Evolutionary conservation across 2,797 vertebrate genomes (phyloP), one percentile per base, ranked within the genome.

Genomic region (Rhynchonycteris naso): DNA sequence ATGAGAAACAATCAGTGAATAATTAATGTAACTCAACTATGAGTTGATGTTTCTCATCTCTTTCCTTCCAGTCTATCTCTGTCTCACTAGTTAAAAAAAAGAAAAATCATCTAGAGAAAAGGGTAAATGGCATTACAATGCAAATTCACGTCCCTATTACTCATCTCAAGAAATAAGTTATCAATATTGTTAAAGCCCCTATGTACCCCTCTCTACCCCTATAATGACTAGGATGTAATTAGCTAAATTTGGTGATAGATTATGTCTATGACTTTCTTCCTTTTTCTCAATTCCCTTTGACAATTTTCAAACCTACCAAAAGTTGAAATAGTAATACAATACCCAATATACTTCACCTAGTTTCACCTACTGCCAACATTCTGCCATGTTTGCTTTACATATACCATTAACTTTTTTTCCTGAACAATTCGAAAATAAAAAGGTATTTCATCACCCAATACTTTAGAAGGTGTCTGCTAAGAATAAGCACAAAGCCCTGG

Each of bases 231-330:
- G 14, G 8, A 12, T 12, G 47, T 65, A 72, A 87, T 56, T 87
- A 65, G 38, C 63, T 87, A 65, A 63, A 87, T 74, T 52, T 90
- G 54, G 75, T 21, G 4, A 63, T 76, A 43, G 22, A 82, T 72
- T 63, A 76, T 81, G 38, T 54, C 78, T 9, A 75, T 28, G 35
- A 76, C 75, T 87, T 79, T 76, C 43, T 95, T 85, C 33, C 8
- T 59, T 80, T 89, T 81, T 22, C 38, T 93, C 83, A 84, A 76
- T 78, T 59, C 76, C 33, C 74, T 93, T 61, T 54, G 63, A 93
- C 91, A 86, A 35, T 35, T 72, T 50, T 35, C 22, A 81, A 72
- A 85, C 22, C 30, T 72, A 54, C 30, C 16, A 61, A 88, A 78
- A 54, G 14, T 19, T 82, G 33, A 63, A 38, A 65, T n/a, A 58